Evolutionary conservation across 2,888 invertebrate species (phyloP).

Genomic region (Drosophila putrida): DNA sequence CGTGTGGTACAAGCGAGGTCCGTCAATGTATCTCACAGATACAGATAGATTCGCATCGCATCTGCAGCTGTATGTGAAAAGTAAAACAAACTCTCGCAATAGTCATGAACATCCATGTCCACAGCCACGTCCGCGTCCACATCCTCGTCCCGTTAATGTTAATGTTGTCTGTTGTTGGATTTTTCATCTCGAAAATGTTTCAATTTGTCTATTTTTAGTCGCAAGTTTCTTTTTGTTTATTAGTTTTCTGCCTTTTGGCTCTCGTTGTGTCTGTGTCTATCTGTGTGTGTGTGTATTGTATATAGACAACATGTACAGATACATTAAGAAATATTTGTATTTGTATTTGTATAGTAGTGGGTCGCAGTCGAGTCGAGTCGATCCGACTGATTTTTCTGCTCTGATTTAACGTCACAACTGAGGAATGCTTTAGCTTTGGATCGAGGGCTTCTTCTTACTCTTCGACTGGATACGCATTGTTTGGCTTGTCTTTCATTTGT

Average conservation of each 20-base stretch:
- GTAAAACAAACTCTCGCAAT: slow-evolving; percentile 50
- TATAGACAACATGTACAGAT: slow-evolving; percentile 29
- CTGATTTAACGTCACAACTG: slow-evolving; percentile 78
- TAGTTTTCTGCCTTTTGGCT: slow-evolving; percentile 64
- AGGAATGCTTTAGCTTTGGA: slow-evolving; percentile 60
- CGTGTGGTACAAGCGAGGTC: slow-evolving; percentile 64
- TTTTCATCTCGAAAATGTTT: slow-evolving; percentile 76
- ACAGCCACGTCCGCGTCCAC: slow-evolving; percentile 56
- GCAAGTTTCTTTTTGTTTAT: slow-evolving; percentile 80
- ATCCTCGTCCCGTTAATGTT: slow-evolving; percentile 59
- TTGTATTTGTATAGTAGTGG: slow-evolving; percentile 59
- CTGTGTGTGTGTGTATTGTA: slow-evolving; percentile 39
- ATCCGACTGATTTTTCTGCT: slow-evolving; percentile 52
- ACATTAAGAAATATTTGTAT: slow-evolving; percentile 30
- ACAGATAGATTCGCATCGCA: slow-evolving; percentile 24
- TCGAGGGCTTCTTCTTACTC: slow-evolving; percentile 24
- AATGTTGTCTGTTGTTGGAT: slow-evolving; percentile 62
- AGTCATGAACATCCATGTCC: slow-evolving; percentile 51
- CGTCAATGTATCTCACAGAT: slow-evolving; percentile 70
- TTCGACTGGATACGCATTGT: slow-evolving; percentile 64
- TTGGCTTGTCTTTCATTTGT: slow-evolving; percentile 68
- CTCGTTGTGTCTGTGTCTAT: neutral
- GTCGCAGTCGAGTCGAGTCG: slow-evolving; percentile 55
- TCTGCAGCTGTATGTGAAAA: slow-evolving; percentile 32
- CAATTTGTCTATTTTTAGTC: slow-evolving; percentile 80